Conservation (phyloP, 2,113 vertebrate genomes). For the Corydoras sp. region DNA sequence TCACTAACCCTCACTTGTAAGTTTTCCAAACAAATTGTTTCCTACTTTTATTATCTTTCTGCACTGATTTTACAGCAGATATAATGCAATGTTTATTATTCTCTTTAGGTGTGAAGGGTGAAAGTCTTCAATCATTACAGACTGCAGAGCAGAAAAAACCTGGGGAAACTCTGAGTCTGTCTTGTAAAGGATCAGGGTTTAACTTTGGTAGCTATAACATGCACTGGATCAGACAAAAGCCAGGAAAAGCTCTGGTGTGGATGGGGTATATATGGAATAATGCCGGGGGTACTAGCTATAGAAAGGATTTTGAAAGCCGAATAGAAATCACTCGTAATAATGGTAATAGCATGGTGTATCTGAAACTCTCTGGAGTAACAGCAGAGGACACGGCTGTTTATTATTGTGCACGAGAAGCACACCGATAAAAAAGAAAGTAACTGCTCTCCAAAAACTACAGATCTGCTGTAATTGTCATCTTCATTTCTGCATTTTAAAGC, state of each 20-base stretch:
- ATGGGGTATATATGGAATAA: neutral
- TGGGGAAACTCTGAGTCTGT: slow-evolving; percentile 24
- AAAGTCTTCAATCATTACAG: slow-evolving; percentile 1
- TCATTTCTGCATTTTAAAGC: no score
- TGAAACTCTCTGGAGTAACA: slow-evolving; percentile 27
- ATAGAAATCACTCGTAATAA: slow-evolving; percentile 33
- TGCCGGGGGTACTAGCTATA: neutral
- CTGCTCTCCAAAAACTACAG: neutral
- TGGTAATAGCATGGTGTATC: slow-evolving; percentile 30
- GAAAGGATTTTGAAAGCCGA: neutral
- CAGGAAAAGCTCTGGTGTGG: neutral
- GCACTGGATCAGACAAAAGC: slow-evolving; percentile 17
- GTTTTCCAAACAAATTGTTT: neutral
- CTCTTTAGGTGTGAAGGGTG: slow-evolving; percentile 14
- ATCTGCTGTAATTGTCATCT: neutral
- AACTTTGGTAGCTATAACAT: slow-evolving; percentile 8
- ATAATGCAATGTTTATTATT: neutral
- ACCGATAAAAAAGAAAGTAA: neutral
- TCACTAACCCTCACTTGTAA: slow-evolving; percentile 24
- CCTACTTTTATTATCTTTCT: no score
- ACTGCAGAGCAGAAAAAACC: slow-evolving; percentile 3
- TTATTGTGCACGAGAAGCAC: slow-evolving; percentile 11
- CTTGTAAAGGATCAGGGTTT: slow-evolving; percentile 22
- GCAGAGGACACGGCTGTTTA: slow-evolving; percentile 28
- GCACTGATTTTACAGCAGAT: neutral